phyloP scores from a whole-genome alignment of 2,888 invertebrate genomes.

The Nephrotoma guestfalica region DNA sequence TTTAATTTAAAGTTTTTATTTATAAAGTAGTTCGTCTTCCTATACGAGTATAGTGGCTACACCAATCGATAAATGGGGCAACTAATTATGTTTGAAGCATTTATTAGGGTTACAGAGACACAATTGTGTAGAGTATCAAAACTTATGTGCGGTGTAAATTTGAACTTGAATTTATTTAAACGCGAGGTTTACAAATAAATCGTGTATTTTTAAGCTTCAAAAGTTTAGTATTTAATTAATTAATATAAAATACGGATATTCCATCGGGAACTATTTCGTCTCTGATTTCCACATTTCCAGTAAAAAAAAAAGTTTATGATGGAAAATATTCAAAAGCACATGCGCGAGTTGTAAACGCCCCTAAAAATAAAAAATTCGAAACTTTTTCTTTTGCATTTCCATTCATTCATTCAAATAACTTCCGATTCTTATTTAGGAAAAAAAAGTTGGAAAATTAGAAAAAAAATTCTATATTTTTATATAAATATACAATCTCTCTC shows the following conservation, averaged over 20 bases:
- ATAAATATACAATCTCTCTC: neutral
- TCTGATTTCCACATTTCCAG: neutral
- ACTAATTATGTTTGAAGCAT: neutral
- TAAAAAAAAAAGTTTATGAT: neutral
- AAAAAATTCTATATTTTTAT: neutral
- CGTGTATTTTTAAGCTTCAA: neutral
- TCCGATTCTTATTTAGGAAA: neutral
- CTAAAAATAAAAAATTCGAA: neutral
- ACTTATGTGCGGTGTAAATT: neutral
- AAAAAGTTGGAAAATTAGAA: neutral
- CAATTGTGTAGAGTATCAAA: neutral
- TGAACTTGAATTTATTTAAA: neutral
- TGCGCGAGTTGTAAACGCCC: constrained; percentile 1
- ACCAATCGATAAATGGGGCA: neutral
- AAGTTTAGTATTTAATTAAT: neutral
- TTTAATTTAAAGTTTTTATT: neutral
- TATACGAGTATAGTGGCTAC: neutral
- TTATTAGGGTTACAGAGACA: neutral
- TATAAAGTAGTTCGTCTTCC: neutral
- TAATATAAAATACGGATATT: neutral
- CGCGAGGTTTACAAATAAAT: neutral
- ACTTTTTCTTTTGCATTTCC: neutral
- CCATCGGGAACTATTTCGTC: neutral
- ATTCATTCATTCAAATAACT: constrained; percentile 2
- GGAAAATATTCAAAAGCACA: neutral